A percentile compares a stretch with the other conserved stretches of the same genome.
These are phyloP conservation scores for Dione juno DNA, from an alignment of 2,888 invertebrate species.

Conservation along the genomic window DNA sequence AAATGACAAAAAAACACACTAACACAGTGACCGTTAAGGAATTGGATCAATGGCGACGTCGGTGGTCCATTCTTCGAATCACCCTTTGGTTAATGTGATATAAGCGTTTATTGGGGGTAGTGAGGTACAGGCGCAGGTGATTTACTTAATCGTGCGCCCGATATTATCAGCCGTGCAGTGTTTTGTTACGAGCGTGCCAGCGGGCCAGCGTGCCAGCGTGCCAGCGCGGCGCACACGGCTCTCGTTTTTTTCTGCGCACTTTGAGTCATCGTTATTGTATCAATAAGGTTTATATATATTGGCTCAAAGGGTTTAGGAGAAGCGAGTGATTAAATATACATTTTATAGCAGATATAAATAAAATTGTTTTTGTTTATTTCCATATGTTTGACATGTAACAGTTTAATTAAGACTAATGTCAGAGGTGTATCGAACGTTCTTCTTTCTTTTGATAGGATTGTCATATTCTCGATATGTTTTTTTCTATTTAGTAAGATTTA, in stretches of 20 bases:
- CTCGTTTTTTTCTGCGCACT: slow-evolving; percentile 53
- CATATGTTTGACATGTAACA: neutral
- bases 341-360: slow-evolving; percentile 12
- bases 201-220: slow-evolving; percentile 61
- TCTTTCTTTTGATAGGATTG: neutral
- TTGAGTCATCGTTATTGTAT: slow-evolving; percentile 25
- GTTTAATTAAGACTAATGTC: slow-evolving; percentile 3
- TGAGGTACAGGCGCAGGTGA: slow-evolving; percentile 52
- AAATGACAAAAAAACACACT: slow-evolving; percentile 48
- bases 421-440: neutral
- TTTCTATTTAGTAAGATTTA: too few relatives aligned
- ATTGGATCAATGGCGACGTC: slow-evolving; percentile 71
- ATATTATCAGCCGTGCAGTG: slow-evolving; percentile 73
- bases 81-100: slow-evolving; percentile 66
- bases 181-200: slow-evolving; percentile 67
- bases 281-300: neutral
- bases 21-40: slow-evolving; percentile 61
- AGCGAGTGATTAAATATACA: slow-evolving; percentile 1
- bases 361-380: neutral
- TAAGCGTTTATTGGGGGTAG: slow-evolving; percentile 46
- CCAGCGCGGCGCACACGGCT: slow-evolving; percentile 41
- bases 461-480: neutral
- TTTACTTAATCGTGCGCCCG: slow-evolving; percentile 76
- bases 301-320: neutral
- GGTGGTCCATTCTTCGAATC: slow-evolving; percentile 78